Conservation (phyloP, 2,113 vertebrate species). For the Paracanthobrama guichenoti region DNA sequence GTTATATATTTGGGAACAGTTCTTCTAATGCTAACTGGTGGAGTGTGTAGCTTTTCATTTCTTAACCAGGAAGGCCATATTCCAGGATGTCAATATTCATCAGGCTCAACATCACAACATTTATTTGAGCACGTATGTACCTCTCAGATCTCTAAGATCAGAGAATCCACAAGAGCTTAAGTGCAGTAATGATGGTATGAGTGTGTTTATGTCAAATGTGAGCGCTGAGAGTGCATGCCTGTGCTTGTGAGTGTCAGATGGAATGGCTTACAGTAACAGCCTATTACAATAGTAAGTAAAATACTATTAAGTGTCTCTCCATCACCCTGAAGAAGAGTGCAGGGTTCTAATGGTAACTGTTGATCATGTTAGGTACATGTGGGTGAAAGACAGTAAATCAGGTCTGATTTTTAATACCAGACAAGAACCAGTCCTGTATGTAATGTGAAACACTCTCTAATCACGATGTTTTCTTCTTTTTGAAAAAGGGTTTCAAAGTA, state of each 20-base stretch:
- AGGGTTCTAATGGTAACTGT: background rate
- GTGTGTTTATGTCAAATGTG: background rate
- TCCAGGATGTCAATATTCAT: no score
- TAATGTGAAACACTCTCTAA: background rate
- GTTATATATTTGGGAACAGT: no score
- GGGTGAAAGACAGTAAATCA: background rate
- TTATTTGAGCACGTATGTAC: background rate
- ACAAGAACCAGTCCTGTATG: background rate
- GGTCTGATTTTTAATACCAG: background rate
- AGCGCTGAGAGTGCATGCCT: background rate
- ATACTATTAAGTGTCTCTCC: background rate
- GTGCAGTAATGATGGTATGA: slow-evolving; percentile 15
- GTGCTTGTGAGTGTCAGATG: slow-evolving; percentile 10
- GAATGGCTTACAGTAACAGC: background rate
- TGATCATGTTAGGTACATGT: background rate
- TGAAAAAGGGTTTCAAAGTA: background rate
- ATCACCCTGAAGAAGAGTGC: background rate
- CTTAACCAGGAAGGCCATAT: no score
- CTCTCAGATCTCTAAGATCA: background rate
- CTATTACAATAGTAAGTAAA: background rate
- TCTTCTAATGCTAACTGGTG: no score
- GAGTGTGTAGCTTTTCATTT: no score
- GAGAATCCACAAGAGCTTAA: background rate
- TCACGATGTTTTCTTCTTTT: background rate
- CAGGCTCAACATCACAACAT: no score